Evolutionary conservation across 1,140 invertebrate genomes (phyloP), one percentile per base, ranked within the genome.

Genomic region (Lamellibrachia luymesi): DNA sequence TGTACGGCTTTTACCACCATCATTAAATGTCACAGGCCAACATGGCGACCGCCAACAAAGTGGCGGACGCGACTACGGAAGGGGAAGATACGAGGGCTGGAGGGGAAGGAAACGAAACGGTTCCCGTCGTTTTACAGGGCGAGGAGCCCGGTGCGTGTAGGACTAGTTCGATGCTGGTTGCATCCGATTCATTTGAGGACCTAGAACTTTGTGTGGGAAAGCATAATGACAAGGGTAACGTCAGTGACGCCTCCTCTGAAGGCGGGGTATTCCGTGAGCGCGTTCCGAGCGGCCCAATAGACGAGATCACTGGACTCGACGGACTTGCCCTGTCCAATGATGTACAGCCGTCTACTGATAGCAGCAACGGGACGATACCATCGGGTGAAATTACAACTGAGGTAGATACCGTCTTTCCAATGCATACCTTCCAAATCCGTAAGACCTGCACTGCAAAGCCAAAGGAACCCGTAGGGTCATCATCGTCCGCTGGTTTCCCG

Each of bases 151-250:
- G 97, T 50, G 97, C 97, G 92, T 97, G 97, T 8, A 94, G 95
- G 17, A 97, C 64, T 80, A 80, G 97, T 95, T 97, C 97, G 92
- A 97, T 98, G 96, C 96, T 98, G 51, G 97, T 98, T 38, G 97
- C 97, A 10, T 97, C 97, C 8, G 97, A 97, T 95, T 97, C 97
- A 50, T 97, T 97, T 94, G 97, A 98, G 94, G 97, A 98, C 92
- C 90, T 93, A n/a, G 92, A 89, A n/a, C 64, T 38, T 51, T 93
- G 51, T 91, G 38, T 93, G 22, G 91, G 52, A 27, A 27, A 89
- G 90, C 7, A 6, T 22, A 91, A 50, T 94, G 94, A 97, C 27
- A 52, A 25, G 80, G 92, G 64, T 52, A 91, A 92, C 52, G 91
- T 93, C 51, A 90, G 56, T 52, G 93, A 94, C 17, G 90, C 91